These are phyloP conservation scores for Dreissena polymorpha DNA, from an alignment of 1,140 invertebrate species.

Conservation along the genomic window DNA sequence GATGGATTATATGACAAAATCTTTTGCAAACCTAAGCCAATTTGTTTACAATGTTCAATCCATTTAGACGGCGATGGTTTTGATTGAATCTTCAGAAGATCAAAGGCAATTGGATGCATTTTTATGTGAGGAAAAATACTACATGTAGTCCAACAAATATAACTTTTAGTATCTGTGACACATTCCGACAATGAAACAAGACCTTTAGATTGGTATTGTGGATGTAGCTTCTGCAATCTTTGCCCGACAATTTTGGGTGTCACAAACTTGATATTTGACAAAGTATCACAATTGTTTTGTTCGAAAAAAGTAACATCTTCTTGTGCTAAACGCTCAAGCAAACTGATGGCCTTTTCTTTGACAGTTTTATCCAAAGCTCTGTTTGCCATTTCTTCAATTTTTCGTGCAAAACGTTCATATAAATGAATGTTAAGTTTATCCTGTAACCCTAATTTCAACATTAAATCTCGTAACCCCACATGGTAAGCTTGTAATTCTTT, in stretches of 20 bases:
- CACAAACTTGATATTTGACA: constrained; percentile 57
- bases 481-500: not conserved
- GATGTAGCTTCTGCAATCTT: not conserved
- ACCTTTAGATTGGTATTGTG: too few relatives aligned
- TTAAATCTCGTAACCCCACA: constrained; percentile 32
- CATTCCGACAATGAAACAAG: too few relatives aligned
- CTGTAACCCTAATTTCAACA: constrained; percentile 53
- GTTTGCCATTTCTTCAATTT: constrained; percentile 40
- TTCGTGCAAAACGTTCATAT: constrained; percentile 52
- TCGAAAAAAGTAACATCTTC: constrained; percentile 1
- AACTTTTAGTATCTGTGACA: too few relatives aligned
- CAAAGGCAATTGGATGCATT: too few relatives aligned
- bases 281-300: not conserved
- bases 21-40: constrained; percentile 28
- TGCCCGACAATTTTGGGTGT: constrained; percentile 23
- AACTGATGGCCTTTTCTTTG: constrained; percentile 16
- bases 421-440: constrained; percentile 34
- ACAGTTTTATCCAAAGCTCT: constrained; percentile 19
- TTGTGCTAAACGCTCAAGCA: constrained; percentile 34
- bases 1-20: constrained; percentile 7
- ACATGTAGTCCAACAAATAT: too few relatives aligned
- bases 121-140: too few relatives aligned
- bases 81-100: too few relatives aligned
- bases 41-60: constrained; percentile 29
- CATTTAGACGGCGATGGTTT: not conserved